Evolutionary conservation across 1,140 invertebrate species (phyloP).

Genomic region (Monomorium pharaonis): DNA sequence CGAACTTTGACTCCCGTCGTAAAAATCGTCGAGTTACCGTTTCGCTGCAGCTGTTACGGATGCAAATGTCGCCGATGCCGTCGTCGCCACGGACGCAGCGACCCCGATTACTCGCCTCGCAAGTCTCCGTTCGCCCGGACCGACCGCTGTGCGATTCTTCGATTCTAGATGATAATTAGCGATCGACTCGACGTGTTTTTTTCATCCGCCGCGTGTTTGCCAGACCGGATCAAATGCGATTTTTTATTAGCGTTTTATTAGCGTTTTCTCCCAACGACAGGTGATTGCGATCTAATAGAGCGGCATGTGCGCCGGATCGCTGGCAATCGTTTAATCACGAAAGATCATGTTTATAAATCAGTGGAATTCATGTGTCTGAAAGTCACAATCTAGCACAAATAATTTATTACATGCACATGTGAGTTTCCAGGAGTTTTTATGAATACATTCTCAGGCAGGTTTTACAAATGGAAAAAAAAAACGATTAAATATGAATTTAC

Average conservation of each 20-base stretch:
- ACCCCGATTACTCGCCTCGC: constrained; percentile 8
- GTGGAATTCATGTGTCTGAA: background rate
- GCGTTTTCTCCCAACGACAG: constrained; percentile 14
- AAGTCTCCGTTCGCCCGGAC: background rate
- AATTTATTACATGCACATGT: background rate
- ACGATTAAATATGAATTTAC: background rate
- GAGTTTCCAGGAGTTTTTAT: background rate
- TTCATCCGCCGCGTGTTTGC: no score
- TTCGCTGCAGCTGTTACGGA: constrained; percentile 75
- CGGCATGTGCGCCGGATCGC: background rate
- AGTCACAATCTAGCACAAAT: background rate
- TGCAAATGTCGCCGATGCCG: constrained; percentile 71
- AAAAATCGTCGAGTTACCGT: constrained; percentile 77
- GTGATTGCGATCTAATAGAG: constrained; percentile 17
- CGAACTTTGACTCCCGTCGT: constrained; percentile 76
- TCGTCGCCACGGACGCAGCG: constrained; percentile 1
- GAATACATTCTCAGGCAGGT: no score
- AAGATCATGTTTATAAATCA: constrained; percentile 3
- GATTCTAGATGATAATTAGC: constrained; percentile 30
- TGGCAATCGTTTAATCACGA: background rate
- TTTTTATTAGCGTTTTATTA: background rate
- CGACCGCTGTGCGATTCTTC: constrained; percentile 8
- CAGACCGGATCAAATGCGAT: background rate
- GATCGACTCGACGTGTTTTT: background rate
- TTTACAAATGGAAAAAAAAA: background rate